Evolutionary conservation across 2,888 invertebrate genomes (phyloP).

Genomic region (Microplitis manilae): DNA sequence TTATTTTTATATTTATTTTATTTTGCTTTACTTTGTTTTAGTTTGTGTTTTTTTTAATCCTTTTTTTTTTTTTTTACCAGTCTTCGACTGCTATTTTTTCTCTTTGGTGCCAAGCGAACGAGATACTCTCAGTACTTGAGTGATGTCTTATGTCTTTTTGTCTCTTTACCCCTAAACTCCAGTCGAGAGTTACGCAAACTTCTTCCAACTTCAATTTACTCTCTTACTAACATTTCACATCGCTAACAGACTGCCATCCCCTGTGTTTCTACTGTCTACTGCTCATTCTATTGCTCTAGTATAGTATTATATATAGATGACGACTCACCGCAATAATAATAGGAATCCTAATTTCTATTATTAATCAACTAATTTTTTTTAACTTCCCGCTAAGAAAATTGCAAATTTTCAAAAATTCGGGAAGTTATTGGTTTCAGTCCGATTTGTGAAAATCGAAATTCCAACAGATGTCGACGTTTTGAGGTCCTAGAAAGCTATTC

Average conservation of each 20-base stretch:
- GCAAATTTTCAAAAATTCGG: too few species aligned
- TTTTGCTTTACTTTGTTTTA: constrained; percentile 42
- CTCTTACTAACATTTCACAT: constrained; percentile 64
- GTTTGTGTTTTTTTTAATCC: constrained; percentile 41
- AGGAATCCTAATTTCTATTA: not conserved
- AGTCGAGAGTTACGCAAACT: constrained; percentile 66
- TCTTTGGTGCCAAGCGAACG: constrained; percentile 3
- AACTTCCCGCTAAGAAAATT: too few species aligned
- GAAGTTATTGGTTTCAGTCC: too few species aligned
- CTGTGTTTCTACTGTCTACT: constrained; percentile 17
- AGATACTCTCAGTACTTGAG: not conserved
- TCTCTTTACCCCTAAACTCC: constrained; percentile 57
- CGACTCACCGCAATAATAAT: not conserved
- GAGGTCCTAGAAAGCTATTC: too few species aligned
- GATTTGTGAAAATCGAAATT: too few species aligned
- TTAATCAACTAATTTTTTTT: not conserved
- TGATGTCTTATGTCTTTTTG: constrained; percentile 14
- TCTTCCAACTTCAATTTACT: constrained; percentile 66
- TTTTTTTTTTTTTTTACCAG: constrained; percentile 28
- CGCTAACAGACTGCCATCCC: constrained; percentile 56
- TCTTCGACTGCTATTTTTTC: constrained; percentile 19
- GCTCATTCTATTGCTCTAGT: constrained; percentile 11
- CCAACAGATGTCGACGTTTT: too few species aligned
- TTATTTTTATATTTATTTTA: constrained; percentile 47
- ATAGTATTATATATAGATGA: not conserved